Percentiles rank a stretch among this genome's conserved stretches.
Conservation (phyloP, 2,888 invertebrate species). For the Tortrix viridana region DNA sequence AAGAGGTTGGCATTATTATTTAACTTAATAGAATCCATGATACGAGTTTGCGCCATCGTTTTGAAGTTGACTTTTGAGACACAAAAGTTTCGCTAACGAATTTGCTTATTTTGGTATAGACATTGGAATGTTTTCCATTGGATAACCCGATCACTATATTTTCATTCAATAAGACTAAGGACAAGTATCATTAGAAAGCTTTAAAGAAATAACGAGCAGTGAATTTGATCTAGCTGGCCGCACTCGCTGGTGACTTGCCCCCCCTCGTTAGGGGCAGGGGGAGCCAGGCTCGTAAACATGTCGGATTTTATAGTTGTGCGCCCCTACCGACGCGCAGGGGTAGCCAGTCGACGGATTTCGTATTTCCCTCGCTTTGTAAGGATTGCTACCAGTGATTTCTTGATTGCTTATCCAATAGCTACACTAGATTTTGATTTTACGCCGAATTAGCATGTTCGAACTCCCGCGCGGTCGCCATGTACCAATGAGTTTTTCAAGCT, state of each 20-base stretch:
- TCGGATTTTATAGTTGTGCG: slow-evolving; percentile 74
- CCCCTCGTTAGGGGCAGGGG: slow-evolving; percentile 54
- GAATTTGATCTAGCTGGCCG: background rate
- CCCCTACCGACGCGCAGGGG: slow-evolving; percentile 57
- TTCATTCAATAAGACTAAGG: no score
- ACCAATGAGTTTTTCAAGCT: no score
- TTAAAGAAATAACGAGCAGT: background rate
- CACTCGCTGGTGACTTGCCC: slow-evolving; percentile 48
- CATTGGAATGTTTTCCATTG: no score
- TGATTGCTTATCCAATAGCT: slow-evolving; percentile 63
- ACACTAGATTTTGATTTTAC: slow-evolving; percentile 41
- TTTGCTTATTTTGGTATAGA: no score
- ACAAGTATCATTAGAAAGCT: no score
- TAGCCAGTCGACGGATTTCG: slow-evolving; percentile 48
- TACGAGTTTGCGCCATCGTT: no score
- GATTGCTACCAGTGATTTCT: slow-evolving; percentile 66
- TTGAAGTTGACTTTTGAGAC: no score
- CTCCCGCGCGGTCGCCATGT: no score
- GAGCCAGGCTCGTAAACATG: slow-evolving; percentile 76
- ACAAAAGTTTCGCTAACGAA: no score
- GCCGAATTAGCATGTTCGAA: slow-evolving; percentile 38
- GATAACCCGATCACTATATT: no score
- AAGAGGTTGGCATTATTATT: no score
- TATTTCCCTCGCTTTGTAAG: slow-evolving; percentile 50
- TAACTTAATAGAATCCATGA: no score